Base-by-base conservation (phyloP, 2,797 vertebrate species). In the Allobates femoralis region DNA sequence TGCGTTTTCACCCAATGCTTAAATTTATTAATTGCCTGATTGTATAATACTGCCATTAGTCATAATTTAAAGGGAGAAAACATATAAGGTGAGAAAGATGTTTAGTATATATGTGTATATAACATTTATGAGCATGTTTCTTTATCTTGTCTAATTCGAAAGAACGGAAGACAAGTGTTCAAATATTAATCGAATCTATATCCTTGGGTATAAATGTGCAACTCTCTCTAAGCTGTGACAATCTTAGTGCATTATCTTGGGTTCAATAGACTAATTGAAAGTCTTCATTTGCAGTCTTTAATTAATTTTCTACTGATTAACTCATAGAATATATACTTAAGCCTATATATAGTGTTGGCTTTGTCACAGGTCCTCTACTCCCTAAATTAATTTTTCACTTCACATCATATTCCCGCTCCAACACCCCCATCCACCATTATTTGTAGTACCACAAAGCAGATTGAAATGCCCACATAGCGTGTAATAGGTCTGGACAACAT, bases 21-120 rank as follows among this genome's bases (percentile, higher is more conserved):
- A 86, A 81, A 67, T 82, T 3, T 76, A 82, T 66, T 82, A 80
- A 81, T 81, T 87, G 73, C 82, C 28, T 55, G 67, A 67, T 78
- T 71, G 23, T 56, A 83, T 32, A 50, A 34, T 30, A 53, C 46
- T 32, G 26, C 62, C 53, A 28, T 73, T n/a, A 26, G 26, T 77
- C 69, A 82, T 82, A 28, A 78, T 71, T 60, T 58, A 50, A 28
- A 46, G 53, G 41, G 32, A 74, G 28, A 23, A 74, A 62, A 30
- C 26, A 50, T 60, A 37, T 46, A 41, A 12, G 16, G 14, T 74
- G 28, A 83, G 15, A 37, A 18, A 6, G 37, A 60, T 46, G 26
- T 41, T 73, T 53, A 28, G 10, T 46, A 6, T 46, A 8, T 46
- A 46, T 46, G 7, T 46, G 6, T 46, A 11, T 46, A 3, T 46